Base-by-base conservation (phyloP, 2,888 invertebrate genomes). In the Ellobium chinense region DNA sequence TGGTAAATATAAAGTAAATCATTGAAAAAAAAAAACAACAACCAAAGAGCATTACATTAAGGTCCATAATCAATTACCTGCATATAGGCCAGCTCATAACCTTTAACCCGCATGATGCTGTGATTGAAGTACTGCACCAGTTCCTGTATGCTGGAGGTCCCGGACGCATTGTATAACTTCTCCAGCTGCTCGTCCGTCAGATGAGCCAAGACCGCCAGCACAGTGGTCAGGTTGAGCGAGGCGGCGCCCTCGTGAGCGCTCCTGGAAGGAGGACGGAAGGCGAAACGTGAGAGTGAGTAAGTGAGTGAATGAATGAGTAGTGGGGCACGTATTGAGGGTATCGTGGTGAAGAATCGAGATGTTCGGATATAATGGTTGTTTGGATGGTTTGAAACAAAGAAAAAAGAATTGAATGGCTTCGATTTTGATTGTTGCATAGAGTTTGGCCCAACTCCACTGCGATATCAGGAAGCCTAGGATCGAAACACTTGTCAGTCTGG, bases 161-260 rank as follows among this genome's bases (percentile, higher is more conserved):
- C 21, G 1, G 77, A 58, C 21, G 54, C 66, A 29, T 77, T 77
- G 39, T 58, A 77, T 1, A 77, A 27, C 0, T 31, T 36, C 7
- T 68, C 12, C 0, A 36, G 58, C 68, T 77, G 68, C 27, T 14
- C 14, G 18, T 37, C 68, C 1, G 66, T 66, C 36, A 77, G 37
- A 27, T 29, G 77, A 27, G 36, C 60, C 5, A 77, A n/a, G 36
- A 60, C 56, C 9, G 14, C 12, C 29, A 68, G 7, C 21, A 77
- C 37, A 27, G 68, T 12, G 7, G 56, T 37, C 24, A 77, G 24
- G 68, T 68, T 56, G 1, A 77, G 31, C 7, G 39, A 9, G 56
- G 68, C 36, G 9, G 24, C 58, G 54, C 21, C 5, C 31, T n/a
- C 5, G 5, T 12, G 31, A 31, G 24, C 12, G 36, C 31, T 29